Percentiles rank a stretch among this genome's conserved stretches.
phyloP scores from a whole-genome alignment of 2,888 invertebrate genomes.

The Abrostola tripartita region DNA sequence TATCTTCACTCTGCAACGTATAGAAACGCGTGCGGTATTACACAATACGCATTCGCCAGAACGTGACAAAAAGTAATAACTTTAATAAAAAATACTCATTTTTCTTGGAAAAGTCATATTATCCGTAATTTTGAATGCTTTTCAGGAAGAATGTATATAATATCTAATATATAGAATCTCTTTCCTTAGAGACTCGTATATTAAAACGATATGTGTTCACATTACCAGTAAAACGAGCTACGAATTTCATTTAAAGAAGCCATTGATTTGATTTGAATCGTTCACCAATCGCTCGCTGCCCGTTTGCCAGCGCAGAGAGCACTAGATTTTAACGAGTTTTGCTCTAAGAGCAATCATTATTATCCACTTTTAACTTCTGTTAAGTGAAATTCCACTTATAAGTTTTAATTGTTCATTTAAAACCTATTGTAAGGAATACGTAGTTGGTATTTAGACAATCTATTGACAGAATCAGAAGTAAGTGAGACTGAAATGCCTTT shows the following conservation, averaged over 20 bases:
- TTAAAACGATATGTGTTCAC: slow-evolving; percentile 5
- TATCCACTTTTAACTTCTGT: slow-evolving; percentile 64
- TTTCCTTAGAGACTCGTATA: background rate
- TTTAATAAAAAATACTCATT: background rate
- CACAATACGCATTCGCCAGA: background rate
- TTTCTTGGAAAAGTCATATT: background rate
- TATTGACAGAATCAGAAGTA: background rate
- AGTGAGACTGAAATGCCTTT: slow-evolving; percentile 30
- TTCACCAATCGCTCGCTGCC: slow-evolving; percentile 45
- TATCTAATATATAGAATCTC: no score
- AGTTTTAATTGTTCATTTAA: slow-evolving; percentile 69
- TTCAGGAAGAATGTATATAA: background rate
- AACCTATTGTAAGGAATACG: slow-evolving; percentile 20
- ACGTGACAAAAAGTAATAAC: background rate
- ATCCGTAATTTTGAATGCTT: background rate
- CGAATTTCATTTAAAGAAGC: slow-evolving; percentile 40
- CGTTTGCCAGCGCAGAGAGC: slow-evolving; percentile 65
- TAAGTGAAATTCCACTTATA: slow-evolving; percentile 66
- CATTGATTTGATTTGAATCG: slow-evolving; percentile 57
- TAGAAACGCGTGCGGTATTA: background rate
- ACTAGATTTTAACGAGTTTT: slow-evolving; percentile 83
- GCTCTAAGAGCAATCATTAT: slow-evolving; percentile 75
- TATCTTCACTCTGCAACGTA: background rate
- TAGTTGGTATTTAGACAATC: slow-evolving; percentile 2
- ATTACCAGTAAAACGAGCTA: slow-evolving; percentile 9